Evolutionary conservation across 1,140 invertebrate species (phyloP), one percentile per base, ranked within the genome.

Genomic region (Lysiphlebus fabarum): DNA sequence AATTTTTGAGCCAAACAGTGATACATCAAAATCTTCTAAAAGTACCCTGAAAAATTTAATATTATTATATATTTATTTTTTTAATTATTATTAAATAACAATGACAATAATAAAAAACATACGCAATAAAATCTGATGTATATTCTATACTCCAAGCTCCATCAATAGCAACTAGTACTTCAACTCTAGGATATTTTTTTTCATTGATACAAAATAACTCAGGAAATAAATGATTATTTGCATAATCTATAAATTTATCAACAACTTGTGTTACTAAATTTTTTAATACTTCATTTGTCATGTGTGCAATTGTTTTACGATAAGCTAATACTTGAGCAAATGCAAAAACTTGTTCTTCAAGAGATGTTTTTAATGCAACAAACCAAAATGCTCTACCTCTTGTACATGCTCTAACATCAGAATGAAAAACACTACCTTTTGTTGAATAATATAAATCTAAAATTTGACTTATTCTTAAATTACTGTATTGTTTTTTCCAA

Each of bases 401-500:
- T 54, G 84, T 81, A 56, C 86, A 87, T 1, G 84, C 85, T 63
- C 74, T 80, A 2, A 84, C 74, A 7, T 69, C 72, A 0, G 75
- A 64, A 38, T 86, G 78, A 59, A 84, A 84, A 4, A 78, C 75
- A 8, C 86, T 72, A 4, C 86, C 86, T 60, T 80, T 78, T 50
- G 82, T 75, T 0, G 86, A 87, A 69, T 88, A 89, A 68, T 87
- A 89, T 83, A 87, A 87, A 45, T 86, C 84, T 6, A 89, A 69
- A 14, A 89, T 67, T 75, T 88, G 86, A 4, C 86, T 88, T 4
- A 89, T 72, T 42, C 83, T 75, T 12, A 85, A 72, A 11, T 77
- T 79, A 8, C 72, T 67, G 37, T 81, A 70, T 47, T 78, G 73
- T 56, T 72, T 70, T 9, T 76, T 65, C 83, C 83, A 87, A 45